Evolutionary conservation across 2,888 invertebrate genomes (phyloP).

Genomic region (Polymixis flavicincta): DNA sequence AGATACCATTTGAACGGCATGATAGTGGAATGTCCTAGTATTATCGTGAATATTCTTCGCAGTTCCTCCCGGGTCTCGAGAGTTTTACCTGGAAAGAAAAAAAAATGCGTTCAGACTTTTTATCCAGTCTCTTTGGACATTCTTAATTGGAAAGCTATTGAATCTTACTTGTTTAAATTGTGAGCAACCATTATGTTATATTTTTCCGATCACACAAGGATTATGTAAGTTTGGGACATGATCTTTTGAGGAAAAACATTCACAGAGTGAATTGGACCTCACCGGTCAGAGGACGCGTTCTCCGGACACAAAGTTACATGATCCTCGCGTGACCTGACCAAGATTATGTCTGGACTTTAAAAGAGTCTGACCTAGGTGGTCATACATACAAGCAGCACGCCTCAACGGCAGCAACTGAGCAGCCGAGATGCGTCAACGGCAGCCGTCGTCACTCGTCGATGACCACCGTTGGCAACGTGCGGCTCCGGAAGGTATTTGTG

Average conservation of each 20-base stretch:
- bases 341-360: neutral
- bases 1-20: conserved; percentile 72
- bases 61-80: conserved; percentile 16
- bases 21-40: conserved; percentile 68
- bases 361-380: neutral
- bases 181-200: too few species aligned
- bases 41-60: conserved; percentile 45
- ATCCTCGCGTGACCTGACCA: neutral
- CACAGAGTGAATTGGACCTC: too few species aligned
- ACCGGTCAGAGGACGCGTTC: too few species aligned
- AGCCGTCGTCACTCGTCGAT: too few species aligned
- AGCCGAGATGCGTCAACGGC: too few species aligned
- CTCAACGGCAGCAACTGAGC: too few species aligned
- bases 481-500: too few species aligned
- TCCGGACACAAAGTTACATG: neutral
- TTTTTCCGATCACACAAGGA: too few species aligned
- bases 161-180: neutral
- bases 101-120: conserved; percentile 42
- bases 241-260: too few species aligned
- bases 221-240: too few species aligned
- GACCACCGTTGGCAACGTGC: too few species aligned
- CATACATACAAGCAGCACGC: too few species aligned
- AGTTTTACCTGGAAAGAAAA: conserved; percentile 41
- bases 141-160: neutral
- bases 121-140: neutral